phyloP scores from a whole-genome alignment of 2,888 invertebrate genomes.

The Quadroppia sp. region DNA sequence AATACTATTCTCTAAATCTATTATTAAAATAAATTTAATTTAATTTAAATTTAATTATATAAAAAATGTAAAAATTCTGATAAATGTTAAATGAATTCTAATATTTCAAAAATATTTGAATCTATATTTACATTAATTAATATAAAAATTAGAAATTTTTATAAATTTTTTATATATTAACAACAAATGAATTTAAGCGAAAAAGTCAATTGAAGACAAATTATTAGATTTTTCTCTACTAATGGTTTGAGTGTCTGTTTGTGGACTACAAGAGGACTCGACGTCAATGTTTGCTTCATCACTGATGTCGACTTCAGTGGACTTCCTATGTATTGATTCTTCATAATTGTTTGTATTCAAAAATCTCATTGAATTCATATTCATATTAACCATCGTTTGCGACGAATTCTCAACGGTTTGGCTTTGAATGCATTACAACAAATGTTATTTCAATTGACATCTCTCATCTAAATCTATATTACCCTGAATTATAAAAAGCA shows the following conservation, averaged over 20 bases:
- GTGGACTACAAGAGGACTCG: slow-evolving; percentile 12
- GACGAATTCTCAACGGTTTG: slow-evolving; percentile 4
- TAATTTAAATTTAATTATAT: not conserved
- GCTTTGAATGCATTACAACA: not conserved
- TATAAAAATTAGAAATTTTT: not conserved
- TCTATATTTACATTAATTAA: not conserved
- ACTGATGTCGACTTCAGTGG: not conserved
- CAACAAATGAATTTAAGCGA: not conserved
- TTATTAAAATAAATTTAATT: not conserved
- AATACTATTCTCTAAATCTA: not conserved
- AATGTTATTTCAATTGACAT: not conserved
- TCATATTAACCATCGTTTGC: slow-evolving; percentile 22
- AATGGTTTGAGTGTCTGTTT: slow-evolving; percentile 15
- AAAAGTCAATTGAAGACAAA: slow-evolving; percentile 25
- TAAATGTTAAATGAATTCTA: no score
- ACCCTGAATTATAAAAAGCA: slow-evolving; percentile 26
- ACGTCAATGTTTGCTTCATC: slow-evolving; percentile 28
- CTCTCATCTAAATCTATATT: not conserved
- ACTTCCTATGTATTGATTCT: slow-evolving; percentile 10
- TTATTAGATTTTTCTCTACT: slow-evolving; percentile 25
- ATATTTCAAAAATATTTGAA: no score
- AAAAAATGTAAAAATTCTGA: no score
- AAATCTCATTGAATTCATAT: slow-evolving; percentile 32
- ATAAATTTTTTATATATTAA: not conserved
- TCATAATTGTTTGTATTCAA: slow-evolving; percentile 27